Percentiles rank a stretch among this genome's conserved stretches.
Conservation (phyloP, 2,888 invertebrate species). For the Epirrhoe tristata region DNA sequence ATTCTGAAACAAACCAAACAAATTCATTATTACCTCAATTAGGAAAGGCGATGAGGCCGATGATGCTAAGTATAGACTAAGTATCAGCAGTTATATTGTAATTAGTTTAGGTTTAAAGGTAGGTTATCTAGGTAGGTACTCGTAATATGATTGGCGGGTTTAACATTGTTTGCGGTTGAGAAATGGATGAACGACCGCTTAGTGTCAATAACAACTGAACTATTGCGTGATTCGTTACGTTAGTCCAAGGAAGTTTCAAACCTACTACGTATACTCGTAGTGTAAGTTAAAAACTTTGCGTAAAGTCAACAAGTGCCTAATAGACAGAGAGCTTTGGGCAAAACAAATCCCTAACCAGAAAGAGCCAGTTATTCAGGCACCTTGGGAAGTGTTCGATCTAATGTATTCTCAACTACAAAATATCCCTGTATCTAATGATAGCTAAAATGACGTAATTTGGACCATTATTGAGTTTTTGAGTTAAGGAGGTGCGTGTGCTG, state of each 20-base stretch:
- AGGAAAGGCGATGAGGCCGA: background rate
- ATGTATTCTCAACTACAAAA: background rate
- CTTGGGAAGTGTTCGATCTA: background rate
- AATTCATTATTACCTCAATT: conserved; percentile 20
- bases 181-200: background rate
- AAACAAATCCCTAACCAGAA: background rate
- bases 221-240: background rate
- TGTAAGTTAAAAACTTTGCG: background rate
- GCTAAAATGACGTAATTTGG: conserved; percentile 75
- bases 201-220: background rate
- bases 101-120: no score
- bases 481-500: conserved; percentile 62
- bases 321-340: background rate
- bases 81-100: background rate
- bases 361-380: background rate
- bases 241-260: background rate
- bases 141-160: background rate
- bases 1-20: conserved; percentile 80
- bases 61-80: background rate
- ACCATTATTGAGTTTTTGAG: conserved; percentile 63
- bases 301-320: no score
- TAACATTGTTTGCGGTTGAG: background rate
- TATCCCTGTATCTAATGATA: conserved; percentile 63
- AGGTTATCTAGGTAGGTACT: background rate
- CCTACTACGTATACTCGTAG: no score